Evolutionary conservation across 92 coral and sea anemone species (phyloP), one percentile per base, ranked within the genome.

Genomic region (Virgularia gustaviana): DNA sequence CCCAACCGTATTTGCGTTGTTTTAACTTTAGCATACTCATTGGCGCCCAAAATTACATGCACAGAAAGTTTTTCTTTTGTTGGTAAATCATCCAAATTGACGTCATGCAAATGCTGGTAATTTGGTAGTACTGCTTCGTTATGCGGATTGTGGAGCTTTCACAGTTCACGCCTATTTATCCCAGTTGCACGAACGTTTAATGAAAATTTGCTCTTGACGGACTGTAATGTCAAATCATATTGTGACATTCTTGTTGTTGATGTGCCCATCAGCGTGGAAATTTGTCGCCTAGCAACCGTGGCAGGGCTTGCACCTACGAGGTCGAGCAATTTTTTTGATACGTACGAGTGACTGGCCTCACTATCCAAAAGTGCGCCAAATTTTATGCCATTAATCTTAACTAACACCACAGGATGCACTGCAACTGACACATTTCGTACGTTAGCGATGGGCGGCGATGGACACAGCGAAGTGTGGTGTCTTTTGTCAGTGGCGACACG

Each of bases 331-430:
- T 66, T 65, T 6, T 57, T 28, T 29, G 70, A 78, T 9, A 55
- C 67, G 31, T 35, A 78, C 11, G 83, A 78, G 65, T 75, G 65
- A 76, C 73, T 83, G 3, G 75, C 79, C 57, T 83, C 87, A 63
- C 83, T 83, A 66, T 83, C 79, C 66, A 83, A 58, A 57, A 81
- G 63, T 7, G 85, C 85, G 27, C 85, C 33, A 53, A 81, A 85
- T 51, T 85, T 85, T 38, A 29, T 41, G 25, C 85, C 87, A 6
- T 67, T 67, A 18, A 86, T 78, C 31, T 57, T 64, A 34, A 85
- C 83, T 9, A 81, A 82, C 3, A 85, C 89, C 35, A 77, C 86
- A 38, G 81, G 90, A 61, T 85, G 86, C 18, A 85, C 71, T 39
- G 45, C 15, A 18, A 81, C 78, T 3, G 68, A 5, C 29, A 30